Conservation (phyloP, 1,140 invertebrate genomes). For the Latrodectus geometricus region DNA sequence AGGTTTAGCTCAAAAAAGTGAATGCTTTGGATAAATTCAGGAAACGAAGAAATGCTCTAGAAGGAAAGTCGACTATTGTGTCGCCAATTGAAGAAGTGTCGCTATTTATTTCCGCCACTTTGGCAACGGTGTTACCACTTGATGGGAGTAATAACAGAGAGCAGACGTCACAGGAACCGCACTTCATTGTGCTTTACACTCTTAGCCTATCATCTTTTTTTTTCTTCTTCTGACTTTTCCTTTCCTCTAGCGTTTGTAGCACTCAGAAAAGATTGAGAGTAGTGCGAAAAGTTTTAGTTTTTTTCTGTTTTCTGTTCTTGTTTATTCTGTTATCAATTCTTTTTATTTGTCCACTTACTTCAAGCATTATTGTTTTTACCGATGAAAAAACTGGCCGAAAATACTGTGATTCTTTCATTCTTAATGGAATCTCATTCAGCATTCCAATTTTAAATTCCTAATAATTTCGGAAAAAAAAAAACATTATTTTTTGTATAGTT, state of each 20-base stretch:
- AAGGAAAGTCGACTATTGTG: constrained; percentile 13
- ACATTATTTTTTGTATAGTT: no score
- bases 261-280: constrained; percentile 15
- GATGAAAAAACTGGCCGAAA: no score
- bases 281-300: constrained; percentile 7
- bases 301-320: background rate
- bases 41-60: constrained; percentile 2
- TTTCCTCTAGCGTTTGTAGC: constrained; percentile 3
- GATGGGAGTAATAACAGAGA: constrained; percentile 39
- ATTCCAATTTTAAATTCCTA: no score
- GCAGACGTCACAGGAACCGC: constrained; percentile 2
- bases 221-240: background rate
- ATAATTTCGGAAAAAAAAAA: no score
- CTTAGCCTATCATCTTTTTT: background rate
- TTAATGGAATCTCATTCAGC: no score
- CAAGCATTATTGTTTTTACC: background rate
- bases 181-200: constrained; percentile 22
- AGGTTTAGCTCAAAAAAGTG: background rate
- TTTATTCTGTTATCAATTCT: background rate
- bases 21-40: background rate
- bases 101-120: constrained; percentile 53
- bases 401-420: no score
- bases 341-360: background rate
- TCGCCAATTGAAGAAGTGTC: constrained; percentile 49
- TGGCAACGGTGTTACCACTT: constrained; percentile 33